Evolutionary conservation across 1,140 invertebrate genomes (phyloP).

Genomic region (Euschistus heros): DNA sequence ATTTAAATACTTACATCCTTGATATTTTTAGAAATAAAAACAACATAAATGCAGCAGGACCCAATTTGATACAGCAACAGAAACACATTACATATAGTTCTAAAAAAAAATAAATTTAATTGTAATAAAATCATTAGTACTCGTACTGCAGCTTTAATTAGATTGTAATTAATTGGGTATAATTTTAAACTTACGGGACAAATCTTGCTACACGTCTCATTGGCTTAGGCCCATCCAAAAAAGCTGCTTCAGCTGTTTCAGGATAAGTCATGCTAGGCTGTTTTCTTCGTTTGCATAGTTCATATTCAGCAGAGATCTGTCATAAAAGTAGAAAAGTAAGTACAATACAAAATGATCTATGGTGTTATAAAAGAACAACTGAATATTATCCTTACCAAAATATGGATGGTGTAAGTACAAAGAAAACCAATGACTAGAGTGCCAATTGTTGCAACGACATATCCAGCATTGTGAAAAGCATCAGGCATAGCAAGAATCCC

Average conservation of each 20-base stretch:
- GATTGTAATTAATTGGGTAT: background rate
- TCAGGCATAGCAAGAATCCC: constrained; percentile 83
- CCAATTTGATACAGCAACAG: constrained; percentile 74
- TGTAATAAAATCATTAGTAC: too few relatives aligned
- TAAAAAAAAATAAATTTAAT: constrained; percentile 35
- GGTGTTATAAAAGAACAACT: constrained; percentile 32
- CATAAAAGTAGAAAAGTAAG: constrained; percentile 34
- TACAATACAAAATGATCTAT: constrained; percentile 51
- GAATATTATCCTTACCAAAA: constrained; percentile 40
- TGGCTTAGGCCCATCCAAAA: constrained; percentile 50
- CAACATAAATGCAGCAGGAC: constrained; percentile 78
- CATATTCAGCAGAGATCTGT: constrained; percentile 50
- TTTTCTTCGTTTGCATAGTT: constrained; percentile 53
- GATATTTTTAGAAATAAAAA: constrained; percentile 68
- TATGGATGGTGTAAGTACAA: constrained; percentile 70
- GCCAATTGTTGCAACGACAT: constrained; percentile 51
- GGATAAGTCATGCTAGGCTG: constrained; percentile 60
- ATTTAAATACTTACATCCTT: constrained; percentile 37
- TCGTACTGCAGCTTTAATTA: too few relatives aligned
- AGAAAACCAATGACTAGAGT: constrained; percentile 58
- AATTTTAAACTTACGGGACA: constrained; percentile 44
- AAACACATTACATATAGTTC: constrained; percentile 52
- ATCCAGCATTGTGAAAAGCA: constrained; percentile 68
- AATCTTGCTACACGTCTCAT: constrained; percentile 37
- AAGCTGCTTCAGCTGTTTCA: constrained; percentile 52